Percentiles rank a stretch among this genome's conserved stretches.
Conservation (phyloP, 2,113 vertebrate species). For the Carlito syrichta region DNA sequence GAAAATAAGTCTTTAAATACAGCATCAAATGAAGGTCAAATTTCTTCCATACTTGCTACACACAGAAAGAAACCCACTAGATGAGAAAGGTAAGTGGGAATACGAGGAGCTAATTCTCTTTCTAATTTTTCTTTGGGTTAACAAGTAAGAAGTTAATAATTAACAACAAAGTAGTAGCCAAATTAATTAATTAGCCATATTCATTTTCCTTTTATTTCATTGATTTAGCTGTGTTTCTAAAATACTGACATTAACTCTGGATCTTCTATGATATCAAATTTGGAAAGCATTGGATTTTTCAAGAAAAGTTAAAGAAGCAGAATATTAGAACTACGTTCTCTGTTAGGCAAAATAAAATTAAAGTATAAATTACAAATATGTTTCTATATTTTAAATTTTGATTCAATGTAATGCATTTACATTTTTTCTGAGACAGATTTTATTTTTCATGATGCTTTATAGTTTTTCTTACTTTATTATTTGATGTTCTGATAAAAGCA, state of each 20-base stretch:
- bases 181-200: not conserved
- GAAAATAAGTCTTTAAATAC: not conserved
- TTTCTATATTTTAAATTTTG: not conserved
- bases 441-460: not conserved
- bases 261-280: not conserved
- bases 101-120: not conserved
- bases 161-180: not conserved
- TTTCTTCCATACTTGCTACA: not conserved
- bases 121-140: not conserved
- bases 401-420: not conserved
- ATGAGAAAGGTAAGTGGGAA: not conserved
- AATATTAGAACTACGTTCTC: not conserved
- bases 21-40: not conserved
- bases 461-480: not conserved
- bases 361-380: not conserved
- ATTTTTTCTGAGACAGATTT: not conserved
- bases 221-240: not conserved
- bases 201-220: not conserved
- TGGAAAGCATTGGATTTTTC: not conserved
- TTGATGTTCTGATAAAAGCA: not conserved
- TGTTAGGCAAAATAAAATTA: not conserved
- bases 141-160: not conserved
- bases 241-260: not conserved
- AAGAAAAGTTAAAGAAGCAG: not conserved
- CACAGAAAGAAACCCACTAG: not conserved